Evolutionary conservation across 2,113 vertebrate genomes (phyloP).

Genomic region (Ameiurus melas): DNA sequence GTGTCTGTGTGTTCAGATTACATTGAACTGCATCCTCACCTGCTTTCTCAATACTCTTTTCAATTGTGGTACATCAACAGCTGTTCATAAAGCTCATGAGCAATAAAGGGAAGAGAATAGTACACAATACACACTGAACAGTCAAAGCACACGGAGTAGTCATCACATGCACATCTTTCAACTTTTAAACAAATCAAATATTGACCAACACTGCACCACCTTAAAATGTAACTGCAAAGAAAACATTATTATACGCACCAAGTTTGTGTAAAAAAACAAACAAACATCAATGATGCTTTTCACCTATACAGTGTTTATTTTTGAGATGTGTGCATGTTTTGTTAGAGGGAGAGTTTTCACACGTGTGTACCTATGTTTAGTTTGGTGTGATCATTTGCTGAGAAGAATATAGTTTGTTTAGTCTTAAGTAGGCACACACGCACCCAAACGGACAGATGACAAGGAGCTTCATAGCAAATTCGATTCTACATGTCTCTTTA

Average conservation of each 20-base stretch:
- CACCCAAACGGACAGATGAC: background rate
- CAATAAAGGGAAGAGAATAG: background rate
- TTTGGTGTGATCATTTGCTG: constrained; percentile 13
- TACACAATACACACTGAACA: background rate
- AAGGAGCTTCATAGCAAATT: background rate
- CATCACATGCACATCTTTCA: constrained; percentile 5
- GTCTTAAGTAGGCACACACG: background rate
- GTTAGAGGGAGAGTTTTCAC: background rate
- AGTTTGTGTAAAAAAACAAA: background rate
- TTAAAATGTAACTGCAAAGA: background rate
- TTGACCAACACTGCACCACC: background rate
- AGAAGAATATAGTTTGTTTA: constrained; percentile 14
- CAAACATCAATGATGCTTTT: background rate
- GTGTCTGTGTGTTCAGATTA: background rate
- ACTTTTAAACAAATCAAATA: background rate
- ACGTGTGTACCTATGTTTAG: background rate
- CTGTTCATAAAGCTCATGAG: constrained; percentile 34
- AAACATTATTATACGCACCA: background rate
- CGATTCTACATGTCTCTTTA: background rate
- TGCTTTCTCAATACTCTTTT: constrained; percentile 13
- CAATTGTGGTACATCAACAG: constrained; percentile 38
- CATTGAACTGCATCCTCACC: constrained; percentile 21
- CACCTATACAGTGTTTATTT: background rate
- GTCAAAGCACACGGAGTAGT: background rate
- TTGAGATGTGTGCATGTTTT: constrained; percentile 12